These are phyloP conservation scores for Tenualosa thibaudeaui DNA, from an alignment of 2,797 vertebrate genomes.

Conservation along the genomic window DNA sequence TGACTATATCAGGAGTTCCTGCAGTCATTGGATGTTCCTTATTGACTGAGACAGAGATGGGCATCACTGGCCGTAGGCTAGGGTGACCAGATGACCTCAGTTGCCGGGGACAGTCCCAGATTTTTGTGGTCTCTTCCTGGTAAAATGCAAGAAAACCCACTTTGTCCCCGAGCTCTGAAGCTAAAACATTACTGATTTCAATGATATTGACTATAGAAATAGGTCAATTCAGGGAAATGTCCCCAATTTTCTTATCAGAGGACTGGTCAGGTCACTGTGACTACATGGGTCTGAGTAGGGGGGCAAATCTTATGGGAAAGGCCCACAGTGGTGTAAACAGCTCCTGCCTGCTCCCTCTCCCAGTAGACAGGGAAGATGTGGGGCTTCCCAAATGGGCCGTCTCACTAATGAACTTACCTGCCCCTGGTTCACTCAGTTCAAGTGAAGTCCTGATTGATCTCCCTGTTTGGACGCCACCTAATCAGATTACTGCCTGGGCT, in stretches of 20 bases:
- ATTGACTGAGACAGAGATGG: not conserved
- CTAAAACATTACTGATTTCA: no score
- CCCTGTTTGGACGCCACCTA: constrained; percentile 25
- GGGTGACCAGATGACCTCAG: not conserved
- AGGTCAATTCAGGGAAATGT: no score
- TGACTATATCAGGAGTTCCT: not conserved
- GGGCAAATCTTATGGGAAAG: not conserved
- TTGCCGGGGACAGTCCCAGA: no score
- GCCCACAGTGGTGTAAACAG: no score
- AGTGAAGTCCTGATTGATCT: constrained; percentile 27
- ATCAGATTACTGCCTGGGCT: constrained; percentile 24
- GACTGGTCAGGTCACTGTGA: no score
- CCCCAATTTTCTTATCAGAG: no score
- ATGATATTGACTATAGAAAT: no score
- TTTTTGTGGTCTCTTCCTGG: no score
- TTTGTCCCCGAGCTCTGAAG: no score
- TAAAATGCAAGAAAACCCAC: no score
- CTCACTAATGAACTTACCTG: constrained; percentile 18
- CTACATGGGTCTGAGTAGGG: no score
- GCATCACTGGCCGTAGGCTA: not conserved
- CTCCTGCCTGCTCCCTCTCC: not conserved
- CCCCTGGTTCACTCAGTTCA: not conserved
- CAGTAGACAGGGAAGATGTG: not conserved
- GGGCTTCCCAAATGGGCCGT: not conserved
- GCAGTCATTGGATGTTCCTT: not conserved